Conservation (phyloP, 53 echinoderm and acorn worm genomes). For the Patiria pectinifera region DNA sequence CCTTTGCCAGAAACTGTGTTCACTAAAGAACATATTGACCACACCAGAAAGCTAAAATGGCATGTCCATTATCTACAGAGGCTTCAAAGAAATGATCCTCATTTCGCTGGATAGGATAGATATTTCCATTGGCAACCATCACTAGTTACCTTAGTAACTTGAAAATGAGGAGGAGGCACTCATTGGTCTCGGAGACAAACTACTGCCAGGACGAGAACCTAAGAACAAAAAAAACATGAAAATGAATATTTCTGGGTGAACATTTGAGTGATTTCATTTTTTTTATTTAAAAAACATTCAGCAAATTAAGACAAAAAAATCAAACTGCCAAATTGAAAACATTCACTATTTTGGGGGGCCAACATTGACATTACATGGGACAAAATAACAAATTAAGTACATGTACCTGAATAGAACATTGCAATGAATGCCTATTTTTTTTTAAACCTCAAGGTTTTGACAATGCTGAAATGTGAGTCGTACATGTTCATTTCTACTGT, state of each 20-base stretch:
- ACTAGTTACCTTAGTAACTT: slow-evolving; percentile 35
- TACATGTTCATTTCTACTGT: too few relatives aligned
- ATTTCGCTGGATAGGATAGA: not conserved
- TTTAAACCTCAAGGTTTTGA: too few relatives aligned
- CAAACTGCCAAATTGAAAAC: not conserved
- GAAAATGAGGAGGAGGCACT: slow-evolving; percentile 69
- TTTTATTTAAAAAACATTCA: not conserved
- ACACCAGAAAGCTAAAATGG: too few relatives aligned
- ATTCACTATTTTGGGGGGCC: too few relatives aligned
- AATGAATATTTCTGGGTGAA: not conserved
- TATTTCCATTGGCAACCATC: not conserved
- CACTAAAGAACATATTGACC: too few relatives aligned
- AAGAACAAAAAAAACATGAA: slow-evolving; percentile 8
- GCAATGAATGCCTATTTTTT: too few relatives aligned
- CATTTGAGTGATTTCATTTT: not conserved
- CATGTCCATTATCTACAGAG: too few relatives aligned
- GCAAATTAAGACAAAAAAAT: not conserved
- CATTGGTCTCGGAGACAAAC: slow-evolving; percentile 71
- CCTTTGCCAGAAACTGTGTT: too few relatives aligned
- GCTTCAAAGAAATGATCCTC: not conserved
- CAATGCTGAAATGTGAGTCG: too few relatives aligned
- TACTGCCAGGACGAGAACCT: slow-evolving; percentile 84
- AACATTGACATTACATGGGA: too few relatives aligned
- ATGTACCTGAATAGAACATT: too few relatives aligned
- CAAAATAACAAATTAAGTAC: too few relatives aligned